phyloP scores from a whole-genome alignment of 2,113 vertebrate species.

The Neodontobutis hainanensis region DNA sequence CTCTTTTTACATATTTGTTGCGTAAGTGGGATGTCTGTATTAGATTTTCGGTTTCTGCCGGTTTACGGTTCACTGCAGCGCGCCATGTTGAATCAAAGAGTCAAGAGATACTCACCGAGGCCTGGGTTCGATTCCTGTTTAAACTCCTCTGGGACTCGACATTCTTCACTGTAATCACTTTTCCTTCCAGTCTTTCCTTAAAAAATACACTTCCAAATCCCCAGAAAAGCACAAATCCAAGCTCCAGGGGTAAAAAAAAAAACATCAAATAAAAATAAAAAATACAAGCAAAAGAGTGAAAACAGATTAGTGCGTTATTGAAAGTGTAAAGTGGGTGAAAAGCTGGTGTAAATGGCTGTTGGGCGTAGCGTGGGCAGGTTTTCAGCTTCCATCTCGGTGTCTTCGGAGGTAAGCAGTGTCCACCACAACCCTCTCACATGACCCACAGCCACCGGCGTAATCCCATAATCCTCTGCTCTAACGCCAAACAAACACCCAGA shows the following conservation, averaged over 20 bases:
- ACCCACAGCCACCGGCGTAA: constrained; percentile 67
- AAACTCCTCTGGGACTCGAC: background rate
- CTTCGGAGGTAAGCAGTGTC: constrained; percentile 70
- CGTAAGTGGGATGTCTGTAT: no score
- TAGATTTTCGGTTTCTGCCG: no score
- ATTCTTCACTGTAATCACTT: background rate
- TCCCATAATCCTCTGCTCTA: constrained; percentile 75
- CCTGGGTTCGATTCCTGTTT: background rate
- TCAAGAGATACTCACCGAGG: background rate
- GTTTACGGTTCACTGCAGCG: background rate
- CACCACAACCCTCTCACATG: constrained; percentile 72
- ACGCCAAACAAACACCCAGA: constrained; percentile 42
- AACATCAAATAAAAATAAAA: background rate
- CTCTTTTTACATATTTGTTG: no score
- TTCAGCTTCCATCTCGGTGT: constrained; percentile 52
- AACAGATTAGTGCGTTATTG: no score
- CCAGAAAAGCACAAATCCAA: no score
- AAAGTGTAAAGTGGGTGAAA: no score
- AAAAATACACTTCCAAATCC: background rate
- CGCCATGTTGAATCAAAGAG: constrained; percentile 3
- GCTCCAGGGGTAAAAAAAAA: background rate
- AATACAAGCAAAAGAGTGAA: no score
- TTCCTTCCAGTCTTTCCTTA: background rate
- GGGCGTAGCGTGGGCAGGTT: background rate
- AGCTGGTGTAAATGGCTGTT: no score